Evolutionary conservation across 2,888 invertebrate genomes (phyloP).

Genomic region (Mimachlamys varia): DNA sequence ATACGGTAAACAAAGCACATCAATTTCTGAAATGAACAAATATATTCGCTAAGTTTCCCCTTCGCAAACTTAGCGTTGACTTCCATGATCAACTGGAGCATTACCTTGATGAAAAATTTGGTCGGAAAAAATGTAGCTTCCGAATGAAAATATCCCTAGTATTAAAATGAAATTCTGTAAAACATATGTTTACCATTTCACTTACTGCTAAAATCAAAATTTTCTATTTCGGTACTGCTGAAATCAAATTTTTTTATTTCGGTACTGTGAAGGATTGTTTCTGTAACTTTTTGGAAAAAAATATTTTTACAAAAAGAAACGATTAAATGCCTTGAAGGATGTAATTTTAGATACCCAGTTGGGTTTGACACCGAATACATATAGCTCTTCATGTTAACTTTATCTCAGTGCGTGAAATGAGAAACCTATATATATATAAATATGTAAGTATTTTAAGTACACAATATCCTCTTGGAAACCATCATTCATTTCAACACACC

Average conservation of each 20-base stretch:
- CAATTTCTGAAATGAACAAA: too few species aligned
- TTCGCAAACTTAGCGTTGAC: too few species aligned
- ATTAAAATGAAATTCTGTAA: too few species aligned
- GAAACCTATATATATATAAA: background rate
- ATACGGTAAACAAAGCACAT: too few species aligned
- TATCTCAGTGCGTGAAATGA: background rate
- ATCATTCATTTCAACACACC: background rate
- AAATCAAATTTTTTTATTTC: background rate
- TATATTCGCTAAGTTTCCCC: too few species aligned
- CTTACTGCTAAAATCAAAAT: too few species aligned
- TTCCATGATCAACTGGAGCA: too few species aligned
- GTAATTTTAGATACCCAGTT: background rate
- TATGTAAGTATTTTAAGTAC: background rate
- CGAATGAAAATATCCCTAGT: too few species aligned
- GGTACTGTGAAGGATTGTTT: background rate
- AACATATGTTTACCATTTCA: too few species aligned
- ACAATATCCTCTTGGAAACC: background rate
- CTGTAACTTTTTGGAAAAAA: background rate
- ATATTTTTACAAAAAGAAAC: background rate
- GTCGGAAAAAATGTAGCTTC: too few species aligned
- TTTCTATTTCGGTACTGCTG: too few species aligned
- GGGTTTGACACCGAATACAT: background rate
- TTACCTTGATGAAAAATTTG: too few species aligned
- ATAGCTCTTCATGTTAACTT: background rate
- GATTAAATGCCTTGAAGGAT: background rate